Base-by-base conservation (phyloP, 2,888 invertebrate genomes). In the Lasioglossum villosulum region DNA sequence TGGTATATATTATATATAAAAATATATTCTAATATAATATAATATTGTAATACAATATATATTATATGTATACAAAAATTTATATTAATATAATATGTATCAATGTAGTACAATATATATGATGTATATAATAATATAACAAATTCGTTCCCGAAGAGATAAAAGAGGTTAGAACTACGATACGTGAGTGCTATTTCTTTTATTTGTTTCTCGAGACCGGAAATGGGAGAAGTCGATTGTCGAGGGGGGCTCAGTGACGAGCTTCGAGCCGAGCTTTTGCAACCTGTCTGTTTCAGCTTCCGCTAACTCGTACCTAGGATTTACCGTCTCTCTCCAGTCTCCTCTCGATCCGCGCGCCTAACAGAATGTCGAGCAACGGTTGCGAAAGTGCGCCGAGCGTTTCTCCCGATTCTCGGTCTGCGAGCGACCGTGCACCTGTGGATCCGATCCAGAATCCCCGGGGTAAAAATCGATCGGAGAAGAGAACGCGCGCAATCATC, bases 321-420 rank as follows among this genome's bases (percentile, higher is more conserved):
- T 90, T 85, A 89, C 89, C 86, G 91, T 90, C 84, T 90, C 91
- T 89, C 91, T 89, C 89, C 84, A 88, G 84, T 82, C 80, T 84
- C 82, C 81, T 81, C 81, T 86, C 80, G 81, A 84, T 80, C 84
- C 86, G 63, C 77, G 59, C 78, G 52, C 8, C 52, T 79, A 87
- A 86, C 78, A 72, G 8, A 75, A 10, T 23, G 52, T 52, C 23
- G 52, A 19, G 16, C 16, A 16, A 45, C 16, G 45, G 16, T 45
- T 4, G 45, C 48, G 19, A 48, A 48, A 48, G 71, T 75, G 56
- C 80, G 30, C 78, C 75, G 78, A 75, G 78, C 81, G 84, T 75
- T n/a, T 68, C 23, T 68, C 75, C 71, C 78, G 78, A 83, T 23
- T 8, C 52, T 85, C 82, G 70, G 30, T 78, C 66, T 71, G 81